Evolutionary conservation across 2,888 invertebrate genomes (phyloP).

Genomic region (Trimorus sp.): DNA sequence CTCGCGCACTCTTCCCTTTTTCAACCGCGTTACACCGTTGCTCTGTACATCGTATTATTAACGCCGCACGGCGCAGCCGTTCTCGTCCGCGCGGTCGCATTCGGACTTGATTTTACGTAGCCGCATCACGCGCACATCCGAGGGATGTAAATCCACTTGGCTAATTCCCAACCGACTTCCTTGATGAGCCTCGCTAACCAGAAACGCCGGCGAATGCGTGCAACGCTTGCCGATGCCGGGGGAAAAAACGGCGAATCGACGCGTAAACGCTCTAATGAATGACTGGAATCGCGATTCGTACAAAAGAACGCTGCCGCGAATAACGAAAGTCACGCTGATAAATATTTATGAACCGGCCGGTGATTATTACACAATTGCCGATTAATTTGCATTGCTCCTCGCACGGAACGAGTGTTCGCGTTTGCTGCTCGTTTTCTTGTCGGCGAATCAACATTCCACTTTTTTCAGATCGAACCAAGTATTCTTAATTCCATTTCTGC

Average conservation of each 20-base stretch:
- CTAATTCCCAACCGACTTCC: slow-evolving; percentile 66
- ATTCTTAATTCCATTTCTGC: too few relatives aligned
- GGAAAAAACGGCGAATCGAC: slow-evolving; percentile 32
- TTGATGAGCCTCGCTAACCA: slow-evolving; percentile 59
- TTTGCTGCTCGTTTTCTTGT: too few relatives aligned
- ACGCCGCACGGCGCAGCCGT: slow-evolving; percentile 65
- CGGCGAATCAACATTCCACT: too few relatives aligned
- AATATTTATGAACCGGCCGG: slow-evolving; percentile 51
- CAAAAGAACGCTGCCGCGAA: slow-evolving; percentile 31
- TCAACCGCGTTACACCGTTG: slow-evolving; percentile 16
- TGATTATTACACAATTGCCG: slow-evolving; percentile 46
- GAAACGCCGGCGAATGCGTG: slow-evolving; percentile 55
- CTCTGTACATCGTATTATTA: slow-evolving; percentile 60
- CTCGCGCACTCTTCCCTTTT: slow-evolving; percentile 28
- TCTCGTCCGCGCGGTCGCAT: slow-evolving; percentile 59
- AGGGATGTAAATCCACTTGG: slow-evolving; percentile 72
- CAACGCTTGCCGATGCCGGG: slow-evolving; percentile 6
- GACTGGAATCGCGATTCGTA: slow-evolving; percentile 50
- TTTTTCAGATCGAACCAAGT: too few relatives aligned
- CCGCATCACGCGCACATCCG: slow-evolving; percentile 31
- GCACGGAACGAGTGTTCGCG: neutral
- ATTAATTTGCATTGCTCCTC: slow-evolving; percentile 40
- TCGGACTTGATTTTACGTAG: slow-evolving; percentile 71
- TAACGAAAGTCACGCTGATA: slow-evolving; percentile 49
- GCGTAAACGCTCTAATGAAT: slow-evolving; percentile 47